phyloP scores from a whole-genome alignment of 2,113 vertebrate species.

The Marmota flaviventris region DNA sequence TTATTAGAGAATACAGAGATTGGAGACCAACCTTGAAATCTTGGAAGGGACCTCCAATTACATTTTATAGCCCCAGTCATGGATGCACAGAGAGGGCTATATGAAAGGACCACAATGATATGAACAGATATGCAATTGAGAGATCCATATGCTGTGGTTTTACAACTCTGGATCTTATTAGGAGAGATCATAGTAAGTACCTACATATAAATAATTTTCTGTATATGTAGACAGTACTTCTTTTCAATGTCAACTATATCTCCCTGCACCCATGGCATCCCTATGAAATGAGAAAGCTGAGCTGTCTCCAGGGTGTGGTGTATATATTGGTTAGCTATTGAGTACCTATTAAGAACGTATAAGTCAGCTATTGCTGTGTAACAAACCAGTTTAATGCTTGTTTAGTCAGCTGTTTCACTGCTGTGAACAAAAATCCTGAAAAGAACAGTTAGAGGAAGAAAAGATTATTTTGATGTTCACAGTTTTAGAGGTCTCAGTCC shows the following conservation, averaged over 20 bases:
- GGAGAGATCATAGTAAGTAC: slow-evolving; percentile 1
- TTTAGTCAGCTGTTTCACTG: no score
- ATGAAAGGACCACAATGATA: background rate
- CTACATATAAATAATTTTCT: slow-evolving; percentile 38
- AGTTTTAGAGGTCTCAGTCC: no score
- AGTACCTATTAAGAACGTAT: background rate
- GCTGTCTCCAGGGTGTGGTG: background rate
- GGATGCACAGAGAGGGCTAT: background rate
- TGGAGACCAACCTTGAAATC: background rate
- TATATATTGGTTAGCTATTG: background rate
- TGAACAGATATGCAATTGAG: background rate
- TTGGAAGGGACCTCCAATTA: background rate
- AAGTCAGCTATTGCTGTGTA: background rate
- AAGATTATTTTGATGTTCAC: no score
- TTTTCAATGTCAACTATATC: background rate
- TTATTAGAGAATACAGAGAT: background rate
- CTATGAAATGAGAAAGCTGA: slow-evolving; percentile 61
- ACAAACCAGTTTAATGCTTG: background rate
- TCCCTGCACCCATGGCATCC: background rate
- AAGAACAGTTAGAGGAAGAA: no score
- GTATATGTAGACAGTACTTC: background rate
- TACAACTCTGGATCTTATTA: slow-evolving; percentile 7
- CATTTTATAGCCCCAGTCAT: background rate
- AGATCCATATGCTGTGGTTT: background rate
- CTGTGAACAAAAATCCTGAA: no score